phyloP scores from a whole-genome alignment of 2,113 vertebrate species.

The Mola mola region DNA sequence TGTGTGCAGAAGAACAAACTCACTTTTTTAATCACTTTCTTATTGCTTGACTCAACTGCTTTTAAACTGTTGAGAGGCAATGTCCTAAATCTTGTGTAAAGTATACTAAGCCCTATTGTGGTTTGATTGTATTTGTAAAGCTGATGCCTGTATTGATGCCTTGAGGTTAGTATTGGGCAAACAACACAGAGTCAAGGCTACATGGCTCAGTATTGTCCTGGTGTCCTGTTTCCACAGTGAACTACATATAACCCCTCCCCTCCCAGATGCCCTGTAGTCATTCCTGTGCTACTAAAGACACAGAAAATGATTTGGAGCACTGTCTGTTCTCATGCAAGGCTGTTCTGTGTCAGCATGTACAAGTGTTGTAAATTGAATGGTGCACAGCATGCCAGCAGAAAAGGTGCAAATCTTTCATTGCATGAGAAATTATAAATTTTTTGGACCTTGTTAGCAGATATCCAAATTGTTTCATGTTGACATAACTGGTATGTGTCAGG shows the following conservation, averaged over 20 bases:
- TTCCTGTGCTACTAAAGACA: no score
- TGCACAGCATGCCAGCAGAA: not conserved
- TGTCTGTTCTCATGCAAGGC: conserved; percentile 18
- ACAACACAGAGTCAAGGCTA: conserved; percentile 12
- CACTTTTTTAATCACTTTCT: conserved; percentile 43
- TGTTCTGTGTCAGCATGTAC: conserved; percentile 18
- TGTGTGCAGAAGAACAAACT: conserved; percentile 50
- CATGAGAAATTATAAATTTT: no score
- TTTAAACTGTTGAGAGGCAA: conserved; percentile 1
- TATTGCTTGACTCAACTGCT: conserved; percentile 18
- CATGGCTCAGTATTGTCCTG: conserved; percentile 34
- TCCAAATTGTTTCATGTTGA: no score
- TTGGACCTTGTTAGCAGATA: no score
- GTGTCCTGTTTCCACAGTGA: conserved; percentile 64
- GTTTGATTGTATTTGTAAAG: conserved; percentile 5
- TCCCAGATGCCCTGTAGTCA: conserved; percentile 13
- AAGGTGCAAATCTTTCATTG: no score
- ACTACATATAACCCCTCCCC: conserved; percentile 37
- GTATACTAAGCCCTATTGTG: not conserved
- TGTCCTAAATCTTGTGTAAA: not conserved
- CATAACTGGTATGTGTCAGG: no score
- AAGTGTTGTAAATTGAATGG: conserved; percentile 14
- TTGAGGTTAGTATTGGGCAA: conserved; percentile 7
- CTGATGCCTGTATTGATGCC: conserved; percentile 15
- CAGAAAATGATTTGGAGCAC: conserved; percentile 17